phyloP scores from a whole-genome alignment of 2,888 invertebrate genomes.

The Machimus atricapillus region DNA sequence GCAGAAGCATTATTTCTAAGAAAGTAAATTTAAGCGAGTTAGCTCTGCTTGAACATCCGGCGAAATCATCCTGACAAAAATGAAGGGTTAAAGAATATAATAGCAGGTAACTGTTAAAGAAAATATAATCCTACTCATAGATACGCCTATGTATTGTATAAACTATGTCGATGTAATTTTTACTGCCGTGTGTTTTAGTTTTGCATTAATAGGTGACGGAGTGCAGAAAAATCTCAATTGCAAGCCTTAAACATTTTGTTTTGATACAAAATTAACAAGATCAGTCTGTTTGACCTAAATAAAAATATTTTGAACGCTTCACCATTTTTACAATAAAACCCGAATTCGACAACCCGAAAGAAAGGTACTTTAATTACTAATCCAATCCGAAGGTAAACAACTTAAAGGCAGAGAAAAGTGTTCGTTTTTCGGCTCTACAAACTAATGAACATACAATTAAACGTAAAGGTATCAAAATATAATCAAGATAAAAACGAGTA shows the following conservation, averaged over 20 bases:
- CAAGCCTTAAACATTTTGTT: not conserved
- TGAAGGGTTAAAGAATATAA: too few relatives aligned
- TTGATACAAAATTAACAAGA: not conserved
- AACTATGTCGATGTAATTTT: not conserved
- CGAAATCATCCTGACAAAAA: too few relatives aligned
- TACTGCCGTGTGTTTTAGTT: not conserved
- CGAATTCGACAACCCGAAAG: not conserved
- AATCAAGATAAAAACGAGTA: not conserved
- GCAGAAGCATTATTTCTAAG: too few relatives aligned
- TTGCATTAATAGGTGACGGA: not conserved
- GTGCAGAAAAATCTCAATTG: not conserved
- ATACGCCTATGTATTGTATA: not conserved
- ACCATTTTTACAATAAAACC: not conserved
- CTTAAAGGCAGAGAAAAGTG: not conserved
- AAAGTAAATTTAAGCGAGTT: too few relatives aligned
- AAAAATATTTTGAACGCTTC: not conserved
- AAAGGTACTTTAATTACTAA: not conserved
- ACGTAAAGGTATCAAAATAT: not conserved
- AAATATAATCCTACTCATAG: not conserved
- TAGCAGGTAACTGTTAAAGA: not conserved
- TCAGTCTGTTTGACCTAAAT: not conserved
- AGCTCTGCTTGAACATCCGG: too few relatives aligned
- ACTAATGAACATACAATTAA: constrained; percentile 16
- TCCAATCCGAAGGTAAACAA: not conserved
- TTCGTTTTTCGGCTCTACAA: not conserved